Conservation (phyloP, 1,140 invertebrate species). For the Stenopsyche tienmushanensis region DNA sequence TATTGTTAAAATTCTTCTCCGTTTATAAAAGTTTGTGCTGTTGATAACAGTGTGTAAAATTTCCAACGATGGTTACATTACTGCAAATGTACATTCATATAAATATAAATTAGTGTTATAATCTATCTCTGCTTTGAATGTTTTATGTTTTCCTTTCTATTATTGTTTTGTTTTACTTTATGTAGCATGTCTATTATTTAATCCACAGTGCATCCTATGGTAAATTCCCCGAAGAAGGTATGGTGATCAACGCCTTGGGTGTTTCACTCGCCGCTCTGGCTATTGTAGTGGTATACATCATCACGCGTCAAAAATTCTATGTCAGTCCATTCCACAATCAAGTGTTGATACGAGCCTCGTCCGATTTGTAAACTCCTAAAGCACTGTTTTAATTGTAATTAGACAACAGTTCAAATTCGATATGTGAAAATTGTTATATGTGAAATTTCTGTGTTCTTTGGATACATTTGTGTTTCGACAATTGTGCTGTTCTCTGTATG, state of each 20-base stretch:
- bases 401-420: neutral
- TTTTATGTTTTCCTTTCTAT: constrained; percentile 26
- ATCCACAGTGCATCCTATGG: constrained; percentile 61
- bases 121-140: constrained; percentile 14
- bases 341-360: constrained; percentile 49
- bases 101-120: too few relatives aligned
- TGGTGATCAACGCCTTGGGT: constrained; percentile 74
- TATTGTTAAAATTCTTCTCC: too few relatives aligned
- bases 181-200: constrained; percentile 44
- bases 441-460: neutral
- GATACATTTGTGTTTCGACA: neutral
- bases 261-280: constrained; percentile 68
- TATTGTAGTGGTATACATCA: constrained; percentile 62
- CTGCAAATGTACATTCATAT: too few relatives aligned
- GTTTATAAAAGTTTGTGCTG: too few relatives aligned
- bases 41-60: too few relatives aligned
- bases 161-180: constrained; percentile 44
- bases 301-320: constrained; percentile 51
- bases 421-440: constrained; percentile 1
- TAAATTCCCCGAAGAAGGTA: constrained; percentile 65
- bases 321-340: constrained; percentile 44
- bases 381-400: neutral
- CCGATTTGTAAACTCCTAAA: constrained; percentile 47
- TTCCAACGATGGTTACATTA: too few relatives aligned
- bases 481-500: neutral